A percentile compares a stretch with the other conserved stretches of the same genome.
Conservation (phyloP, 2,113 vertebrate genomes). For the Pristiophorus japonicus region DNA sequence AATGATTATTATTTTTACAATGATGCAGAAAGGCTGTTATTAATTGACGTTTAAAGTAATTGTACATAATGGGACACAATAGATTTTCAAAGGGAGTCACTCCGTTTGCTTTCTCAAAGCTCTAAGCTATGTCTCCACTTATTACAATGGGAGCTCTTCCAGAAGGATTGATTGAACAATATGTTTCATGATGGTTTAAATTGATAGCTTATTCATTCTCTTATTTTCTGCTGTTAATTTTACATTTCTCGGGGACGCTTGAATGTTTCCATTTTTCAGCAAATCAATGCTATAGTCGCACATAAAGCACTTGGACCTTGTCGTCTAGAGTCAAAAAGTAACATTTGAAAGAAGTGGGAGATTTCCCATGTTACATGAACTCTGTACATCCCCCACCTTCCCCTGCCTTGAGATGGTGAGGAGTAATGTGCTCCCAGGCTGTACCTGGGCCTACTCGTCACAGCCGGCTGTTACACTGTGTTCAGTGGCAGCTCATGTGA, state of each 20-base stretch:
- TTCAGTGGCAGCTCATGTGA: too few relatives aligned
- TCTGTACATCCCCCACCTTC: neutral
- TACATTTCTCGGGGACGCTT: neutral
- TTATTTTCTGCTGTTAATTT: neutral
- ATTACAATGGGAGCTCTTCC: neutral
- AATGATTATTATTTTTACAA: neutral
- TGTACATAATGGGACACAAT: neutral
- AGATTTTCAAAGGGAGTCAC: neutral
- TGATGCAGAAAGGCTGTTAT: neutral
- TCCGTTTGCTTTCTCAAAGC: neutral
- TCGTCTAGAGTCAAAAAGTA: too few relatives aligned
- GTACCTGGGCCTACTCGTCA: too few relatives aligned
- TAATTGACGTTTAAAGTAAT: slow-evolving; percentile 5
- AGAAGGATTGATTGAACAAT: neutral
- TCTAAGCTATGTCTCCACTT: neutral
- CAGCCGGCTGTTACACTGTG: too few relatives aligned
- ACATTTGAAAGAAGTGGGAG: neutral
- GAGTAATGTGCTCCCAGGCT: too few relatives aligned
- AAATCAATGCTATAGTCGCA: neutral
- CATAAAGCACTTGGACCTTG: neutral
- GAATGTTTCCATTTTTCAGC: neutral
- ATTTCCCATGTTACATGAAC: neutral
- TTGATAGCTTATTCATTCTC: neutral
- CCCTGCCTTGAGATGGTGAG: too few relatives aligned
- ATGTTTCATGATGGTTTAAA: neutral